Percentiles rank a stretch among this genome's conserved stretches.
phyloP scores from a whole-genome alignment of 2,113 vertebrate genomes.

The Puma concolor region DNA sequence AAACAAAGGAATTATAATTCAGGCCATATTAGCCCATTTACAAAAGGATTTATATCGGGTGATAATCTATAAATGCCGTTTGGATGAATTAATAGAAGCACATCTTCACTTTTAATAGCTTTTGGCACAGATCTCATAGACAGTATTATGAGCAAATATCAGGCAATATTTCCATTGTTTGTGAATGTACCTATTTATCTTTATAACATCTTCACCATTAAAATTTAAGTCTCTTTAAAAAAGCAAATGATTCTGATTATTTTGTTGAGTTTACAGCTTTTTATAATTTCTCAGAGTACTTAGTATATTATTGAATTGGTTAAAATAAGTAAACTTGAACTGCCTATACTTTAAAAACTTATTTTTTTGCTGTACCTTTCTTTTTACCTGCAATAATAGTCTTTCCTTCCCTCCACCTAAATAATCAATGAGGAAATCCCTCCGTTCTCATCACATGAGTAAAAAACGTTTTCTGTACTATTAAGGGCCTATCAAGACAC shows the following conservation, averaged over 20 bases:
- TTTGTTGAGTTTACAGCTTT: background rate
- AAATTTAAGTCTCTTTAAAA: constrained; percentile 19
- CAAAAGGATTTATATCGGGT: background rate
- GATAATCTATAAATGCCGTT: background rate
- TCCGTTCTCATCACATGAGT: background rate
- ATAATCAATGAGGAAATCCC: background rate
- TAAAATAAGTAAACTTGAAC: constrained; percentile 22
- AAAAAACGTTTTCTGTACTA: constrained; percentile 19
- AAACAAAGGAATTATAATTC: background rate
- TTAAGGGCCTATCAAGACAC: background rate
- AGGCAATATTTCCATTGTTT: background rate
- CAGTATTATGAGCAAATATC: background rate
- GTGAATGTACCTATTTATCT: background rate
- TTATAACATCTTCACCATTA: background rate
- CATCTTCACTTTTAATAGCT: background rate
- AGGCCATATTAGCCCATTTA: background rate
- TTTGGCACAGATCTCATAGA: background rate
- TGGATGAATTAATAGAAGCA: background rate
- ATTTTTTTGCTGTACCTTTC: background rate
- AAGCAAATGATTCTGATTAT: background rate
- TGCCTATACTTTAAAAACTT: background rate
- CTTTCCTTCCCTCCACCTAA: background rate
- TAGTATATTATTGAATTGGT: background rate
- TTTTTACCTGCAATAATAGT: background rate
- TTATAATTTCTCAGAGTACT: constrained; percentile 5